Evolutionary conservation across 2,113 vertebrate genomes (phyloP), one percentile per base, ranked within the genome.

Genomic region (Channa maculata): DNA sequence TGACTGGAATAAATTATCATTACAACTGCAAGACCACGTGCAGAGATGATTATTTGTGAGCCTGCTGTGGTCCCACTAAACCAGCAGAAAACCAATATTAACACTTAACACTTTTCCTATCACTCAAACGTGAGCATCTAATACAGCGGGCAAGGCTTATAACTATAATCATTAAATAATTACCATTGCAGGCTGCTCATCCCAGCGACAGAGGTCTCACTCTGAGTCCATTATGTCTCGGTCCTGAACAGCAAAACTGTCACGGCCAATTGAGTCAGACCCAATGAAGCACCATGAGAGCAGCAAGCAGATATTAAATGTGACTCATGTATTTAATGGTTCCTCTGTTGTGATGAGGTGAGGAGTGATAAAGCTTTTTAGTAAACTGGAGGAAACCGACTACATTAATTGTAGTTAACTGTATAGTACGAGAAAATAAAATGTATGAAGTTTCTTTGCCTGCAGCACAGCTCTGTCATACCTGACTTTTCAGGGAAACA

Each of bases 81-180:
- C 33, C 51, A 45, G 49, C 53, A 49, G 54, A 57, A 37, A 10
- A 36, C 8, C 4, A 65, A 11, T n/a, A 12, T 58, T 75, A 57
- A 65, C 61, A 55, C 49, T 46, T 41, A 24, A 34, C 24, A 13
- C 54, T 61, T 43, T 15, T 37, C 14, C 3, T 55, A 39, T 70
- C 66, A 36, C 46, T 88, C 37, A 75, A 44, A 76, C 65, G 59
- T 71, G 70, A 76, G 63, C 39, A 34, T 61, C 38, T 64, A 70
- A 72, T 63, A 63, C 13, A 58, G 71, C 74, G 58, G 84, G 51
- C 53, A 39, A 45, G 61, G 75, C 69, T 85, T 75, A 75, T 24
- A 66, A 72, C 61, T 11, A 44, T 53, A 85, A 80, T 84, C 71
- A 77, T 80, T 65, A 82, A 68, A 86, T 79, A 81, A 88, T 75